Percentiles rank a stretch among this genome's conserved stretches.
These are phyloP conservation scores for Eubasilissa splendida DNA, from an alignment of 2,888 invertebrate species.

Conservation along the genomic window DNA sequence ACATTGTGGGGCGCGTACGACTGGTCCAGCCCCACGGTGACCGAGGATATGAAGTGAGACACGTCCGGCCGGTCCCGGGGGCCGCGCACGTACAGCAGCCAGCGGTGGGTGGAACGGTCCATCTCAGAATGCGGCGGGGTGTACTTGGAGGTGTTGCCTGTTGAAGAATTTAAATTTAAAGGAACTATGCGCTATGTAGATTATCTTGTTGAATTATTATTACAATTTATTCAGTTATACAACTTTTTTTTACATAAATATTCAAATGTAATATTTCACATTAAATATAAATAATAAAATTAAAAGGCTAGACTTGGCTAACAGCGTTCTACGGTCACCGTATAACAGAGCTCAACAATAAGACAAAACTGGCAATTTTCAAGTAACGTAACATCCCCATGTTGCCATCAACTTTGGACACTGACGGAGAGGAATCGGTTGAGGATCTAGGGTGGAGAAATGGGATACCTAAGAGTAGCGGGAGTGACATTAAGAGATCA, in stretches of 20 bases:
- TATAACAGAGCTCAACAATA: too few relatives aligned
- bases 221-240: background rate
- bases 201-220: background rate
- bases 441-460: too few relatives aligned
- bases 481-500: too few relatives aligned
- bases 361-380: too few relatives aligned
- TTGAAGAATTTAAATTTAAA: background rate
- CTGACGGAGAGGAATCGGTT: too few relatives aligned
- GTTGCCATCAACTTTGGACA: too few relatives aligned
- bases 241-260: background rate
- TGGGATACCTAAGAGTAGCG: too few relatives aligned
- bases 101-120: conserved; percentile 87
- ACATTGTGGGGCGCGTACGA: conserved; percentile 91
- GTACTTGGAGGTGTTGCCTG: conserved; percentile 88
- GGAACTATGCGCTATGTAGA: background rate
- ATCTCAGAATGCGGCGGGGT: conserved; percentile 79
- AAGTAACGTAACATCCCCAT: too few relatives aligned
- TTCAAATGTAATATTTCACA: background rate
- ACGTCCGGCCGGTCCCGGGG: conserved; percentile 75
- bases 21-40: conserved; percentile 86
- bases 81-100: conserved; percentile 90
- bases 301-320: too few relatives aligned
- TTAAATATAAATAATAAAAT: too few relatives aligned
- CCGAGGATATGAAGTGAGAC: conserved; percentile 79
- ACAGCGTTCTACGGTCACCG: too few relatives aligned